A percentile compares a stretch with the other conserved stretches of the same genome.
These are phyloP conservation scores for Axea sp. DNA, from an alignment of 2,888 invertebrate genomes.

Conservation along the genomic window DNA sequence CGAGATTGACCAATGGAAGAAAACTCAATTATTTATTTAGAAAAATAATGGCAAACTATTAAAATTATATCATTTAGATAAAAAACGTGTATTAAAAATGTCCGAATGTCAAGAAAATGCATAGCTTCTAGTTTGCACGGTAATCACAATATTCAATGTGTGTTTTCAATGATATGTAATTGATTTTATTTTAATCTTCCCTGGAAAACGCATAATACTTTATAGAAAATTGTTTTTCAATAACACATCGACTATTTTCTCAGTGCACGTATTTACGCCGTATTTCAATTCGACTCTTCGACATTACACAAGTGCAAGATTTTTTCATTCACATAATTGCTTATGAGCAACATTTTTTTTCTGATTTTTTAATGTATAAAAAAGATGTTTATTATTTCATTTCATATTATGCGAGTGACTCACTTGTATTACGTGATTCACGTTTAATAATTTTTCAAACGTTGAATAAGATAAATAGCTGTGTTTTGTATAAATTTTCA, in stretches of 20 bases:
- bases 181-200: slow-evolving; percentile 5
- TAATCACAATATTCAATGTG: too few species aligned
- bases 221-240: slow-evolving; percentile 21
- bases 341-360: slow-evolving; percentile 35
- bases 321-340: slow-evolving; percentile 43
- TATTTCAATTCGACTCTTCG: slow-evolving; percentile 21
- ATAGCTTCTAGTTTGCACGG: too few species aligned
- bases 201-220: background rate
- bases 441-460: slow-evolving; percentile 51
- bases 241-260: slow-evolving; percentile 16
- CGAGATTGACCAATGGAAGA: too few species aligned
- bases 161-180: background rate
- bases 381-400: slow-evolving; percentile 53
- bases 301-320: slow-evolving; percentile 21
- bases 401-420: slow-evolving; percentile 47
- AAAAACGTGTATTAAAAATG: too few species aligned
- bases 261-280: slow-evolving; percentile 18
- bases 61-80: too few species aligned
- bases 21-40: too few species aligned
- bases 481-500: slow-evolving; percentile 53
- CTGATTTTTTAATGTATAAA: slow-evolving; percentile 21
- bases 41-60: too few species aligned
- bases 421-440: slow-evolving; percentile 43
- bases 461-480: slow-evolving; percentile 54
- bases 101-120: too few species aligned